Evolutionary conservation across 1,140 invertebrate species (phyloP).

Genomic region (Tetramorium parvispinum): DNA sequence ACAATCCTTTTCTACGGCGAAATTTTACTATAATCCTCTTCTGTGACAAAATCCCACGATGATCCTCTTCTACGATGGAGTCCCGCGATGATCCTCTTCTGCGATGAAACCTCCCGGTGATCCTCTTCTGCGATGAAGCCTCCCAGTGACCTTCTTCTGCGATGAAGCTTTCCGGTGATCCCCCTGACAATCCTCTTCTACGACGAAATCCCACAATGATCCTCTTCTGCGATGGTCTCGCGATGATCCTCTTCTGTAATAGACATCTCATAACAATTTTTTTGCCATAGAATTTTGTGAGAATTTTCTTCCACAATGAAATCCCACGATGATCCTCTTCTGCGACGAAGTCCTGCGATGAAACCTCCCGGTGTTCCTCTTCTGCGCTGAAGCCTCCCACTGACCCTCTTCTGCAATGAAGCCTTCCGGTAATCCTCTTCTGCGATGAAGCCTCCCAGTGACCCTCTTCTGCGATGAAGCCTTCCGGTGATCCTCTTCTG

Average conservation of each 20-base stretch:
- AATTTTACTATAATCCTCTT: not conserved
- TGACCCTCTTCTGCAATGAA: not conserved
- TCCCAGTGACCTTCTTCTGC: not conserved
- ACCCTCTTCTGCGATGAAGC: not conserved
- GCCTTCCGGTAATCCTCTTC: not conserved
- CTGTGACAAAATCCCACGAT: not conserved
- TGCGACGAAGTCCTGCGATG: slow-evolving; percentile 37
- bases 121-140: not conserved
- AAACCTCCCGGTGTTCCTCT: no score
- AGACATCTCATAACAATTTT: no score
- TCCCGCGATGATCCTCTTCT: slow-evolving; percentile 42
- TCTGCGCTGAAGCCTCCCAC: not conserved
- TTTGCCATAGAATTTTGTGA: no score
- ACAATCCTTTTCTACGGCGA: not conserved
- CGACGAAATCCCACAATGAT: not conserved
- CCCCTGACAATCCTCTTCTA: no score
- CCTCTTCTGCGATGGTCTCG: slow-evolving; percentile 32
- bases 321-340: not conserved
- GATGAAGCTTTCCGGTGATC: no score
- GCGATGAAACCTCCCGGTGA: not conserved
- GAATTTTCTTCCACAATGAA: no score
- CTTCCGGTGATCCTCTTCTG: not conserved
- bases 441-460: not conserved
- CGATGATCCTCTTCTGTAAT: not conserved
- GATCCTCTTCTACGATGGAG: not conserved